Conservation (phyloP, 2,113 vertebrate genomes). For the Megatriorchis doriae region DNA sequence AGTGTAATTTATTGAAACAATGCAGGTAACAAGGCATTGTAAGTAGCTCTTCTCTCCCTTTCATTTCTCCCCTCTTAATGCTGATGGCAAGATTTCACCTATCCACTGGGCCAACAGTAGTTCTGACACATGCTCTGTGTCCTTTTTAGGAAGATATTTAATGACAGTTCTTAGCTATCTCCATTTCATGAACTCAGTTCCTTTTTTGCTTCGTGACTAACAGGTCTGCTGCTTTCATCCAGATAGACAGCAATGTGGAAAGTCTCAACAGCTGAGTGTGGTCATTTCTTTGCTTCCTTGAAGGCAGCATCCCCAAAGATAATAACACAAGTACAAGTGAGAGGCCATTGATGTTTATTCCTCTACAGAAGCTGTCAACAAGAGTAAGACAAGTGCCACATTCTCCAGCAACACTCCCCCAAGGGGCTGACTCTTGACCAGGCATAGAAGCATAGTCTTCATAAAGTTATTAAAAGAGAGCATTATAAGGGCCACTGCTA, state of each 20-base stretch:
- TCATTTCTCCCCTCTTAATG: background rate
- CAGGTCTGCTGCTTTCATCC: background rate
- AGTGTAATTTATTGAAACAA: slow-evolving; percentile 3
- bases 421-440: background rate
- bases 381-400: background rate
- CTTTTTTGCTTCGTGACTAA: background rate
- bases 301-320: background rate
- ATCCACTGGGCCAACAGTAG: background rate
- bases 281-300: background rate
- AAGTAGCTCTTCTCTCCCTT: background rate
- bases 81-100: background rate
- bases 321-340: background rate
- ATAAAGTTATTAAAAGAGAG: background rate
- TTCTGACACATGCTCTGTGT: background rate
- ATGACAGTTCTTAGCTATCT: background rate
- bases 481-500: background rate
- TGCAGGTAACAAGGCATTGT: background rate
- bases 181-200: background rate
- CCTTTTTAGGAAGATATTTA: background rate
- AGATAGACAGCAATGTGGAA: background rate
- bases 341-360: background rate
- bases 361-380: background rate
- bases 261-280: background rate
- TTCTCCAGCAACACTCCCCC: background rate
- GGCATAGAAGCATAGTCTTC: background rate